Conservation (phyloP, 2,797 vertebrate species). For the Oreonectes daqikongensis region DNA sequence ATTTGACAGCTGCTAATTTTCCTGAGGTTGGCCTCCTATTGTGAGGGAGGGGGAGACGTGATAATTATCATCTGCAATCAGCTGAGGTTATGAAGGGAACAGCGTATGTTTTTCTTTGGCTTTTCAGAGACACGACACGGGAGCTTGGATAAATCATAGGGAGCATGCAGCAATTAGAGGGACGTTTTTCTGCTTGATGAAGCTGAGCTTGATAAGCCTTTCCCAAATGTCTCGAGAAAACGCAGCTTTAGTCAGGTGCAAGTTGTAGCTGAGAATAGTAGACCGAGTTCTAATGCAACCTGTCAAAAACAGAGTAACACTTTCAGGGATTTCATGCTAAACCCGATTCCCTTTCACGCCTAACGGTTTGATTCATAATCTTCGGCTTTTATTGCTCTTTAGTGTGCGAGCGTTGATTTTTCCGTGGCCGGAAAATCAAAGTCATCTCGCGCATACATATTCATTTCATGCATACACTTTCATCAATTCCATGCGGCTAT, state of each 20-base stretch:
- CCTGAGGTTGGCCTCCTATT: slow-evolving; percentile 64
- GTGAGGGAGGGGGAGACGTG: slow-evolving; percentile 67
- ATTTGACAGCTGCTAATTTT: slow-evolving; percentile 70
- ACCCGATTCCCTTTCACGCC: neutral
- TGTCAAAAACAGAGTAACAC: slow-evolving; percentile 21
- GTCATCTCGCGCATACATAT: slow-evolving; percentile 26
- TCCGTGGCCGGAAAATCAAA: slow-evolving; percentile 1
- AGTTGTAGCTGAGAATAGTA: slow-evolving; percentile 14
- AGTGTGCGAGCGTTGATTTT: slow-evolving; percentile 5
- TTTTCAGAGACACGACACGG: slow-evolving; percentile 46
- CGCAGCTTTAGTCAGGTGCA: slow-evolving; percentile 37
- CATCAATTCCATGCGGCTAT: slow-evolving; percentile 9
- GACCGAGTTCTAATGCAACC: neutral
- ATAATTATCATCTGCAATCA: slow-evolving; percentile 75
- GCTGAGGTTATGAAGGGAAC: slow-evolving; percentile 62
- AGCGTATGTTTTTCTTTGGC: slow-evolving; percentile 40
- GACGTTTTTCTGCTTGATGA: slow-evolving; percentile 58
- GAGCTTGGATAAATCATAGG: slow-evolving; percentile 50
- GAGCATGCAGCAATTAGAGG: slow-evolving; percentile 57
- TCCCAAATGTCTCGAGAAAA: slow-evolving; percentile 40
- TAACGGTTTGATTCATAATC: neutral
- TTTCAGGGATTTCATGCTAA: neutral
- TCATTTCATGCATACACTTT: slow-evolving; percentile 20
- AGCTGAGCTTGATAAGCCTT: slow-evolving; percentile 49
- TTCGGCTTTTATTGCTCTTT: slow-evolving; percentile 3